Evolutionary conservation across 2,888 invertebrate genomes (phyloP).

Genomic region (Oxycera nigricornis): DNA sequence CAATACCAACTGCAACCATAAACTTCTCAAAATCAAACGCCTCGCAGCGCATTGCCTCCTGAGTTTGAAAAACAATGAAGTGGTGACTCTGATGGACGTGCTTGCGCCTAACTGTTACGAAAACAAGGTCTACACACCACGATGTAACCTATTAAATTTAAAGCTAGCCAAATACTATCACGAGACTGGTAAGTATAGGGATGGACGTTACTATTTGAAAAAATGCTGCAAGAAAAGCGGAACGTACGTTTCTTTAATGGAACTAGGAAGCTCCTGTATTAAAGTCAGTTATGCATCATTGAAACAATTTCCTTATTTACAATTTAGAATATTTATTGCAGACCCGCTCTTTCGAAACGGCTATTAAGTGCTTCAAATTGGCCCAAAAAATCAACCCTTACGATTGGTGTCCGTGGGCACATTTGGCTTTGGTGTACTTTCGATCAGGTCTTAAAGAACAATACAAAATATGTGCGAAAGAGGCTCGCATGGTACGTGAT

Average conservation of each 20-base stretch:
- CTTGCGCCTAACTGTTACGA: background rate
- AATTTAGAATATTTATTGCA: background rate
- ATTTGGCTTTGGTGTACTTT: constrained; percentile 34
- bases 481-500: constrained; percentile 40
- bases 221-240: constrained; percentile 12
- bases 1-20: background rate
- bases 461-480: constrained; percentile 4
- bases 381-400: constrained; percentile 21
- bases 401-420: constrained; percentile 18
- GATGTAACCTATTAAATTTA: constrained; percentile 21
- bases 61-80: constrained; percentile 30
- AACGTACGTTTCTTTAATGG: constrained; percentile 23
- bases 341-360: background rate
- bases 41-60: constrained; percentile 37
- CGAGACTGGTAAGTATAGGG: background rate
- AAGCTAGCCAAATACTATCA: constrained; percentile 34
- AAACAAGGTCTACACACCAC: background rate
- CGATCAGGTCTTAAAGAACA: constrained; percentile 23
- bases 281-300: background rate
- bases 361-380: constrained; percentile 30
- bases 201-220: constrained; percentile 36
- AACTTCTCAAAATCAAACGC: background rate
- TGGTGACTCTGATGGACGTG: background rate
- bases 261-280: constrained; percentile 26
- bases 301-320: background rate